A percentile compares a stretch with the other conserved stretches of the same genome.
These are phyloP conservation scores for Panurus biarmicus DNA, from an alignment of 2,113 vertebrate genomes.

Conservation along the genomic window DNA sequence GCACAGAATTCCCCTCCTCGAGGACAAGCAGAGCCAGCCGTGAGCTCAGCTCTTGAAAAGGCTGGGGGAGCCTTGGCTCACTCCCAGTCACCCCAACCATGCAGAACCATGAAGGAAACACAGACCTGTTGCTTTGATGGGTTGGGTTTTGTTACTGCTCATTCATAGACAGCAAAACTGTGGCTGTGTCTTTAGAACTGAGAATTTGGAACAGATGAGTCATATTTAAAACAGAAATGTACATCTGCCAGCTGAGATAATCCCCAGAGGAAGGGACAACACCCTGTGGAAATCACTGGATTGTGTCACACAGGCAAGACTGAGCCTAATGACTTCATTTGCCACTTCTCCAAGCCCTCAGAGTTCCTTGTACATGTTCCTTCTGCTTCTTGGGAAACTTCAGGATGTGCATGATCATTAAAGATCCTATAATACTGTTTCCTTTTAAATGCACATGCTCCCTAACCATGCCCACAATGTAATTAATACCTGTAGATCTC, in stretches of 20 bases:
- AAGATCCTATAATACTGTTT: background rate
- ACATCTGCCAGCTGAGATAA: background rate
- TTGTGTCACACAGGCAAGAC: background rate
- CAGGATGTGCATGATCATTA: background rate
- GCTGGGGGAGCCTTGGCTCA: background rate
- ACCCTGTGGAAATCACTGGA: background rate
- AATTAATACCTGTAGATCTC: background rate
- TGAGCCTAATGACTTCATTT: background rate
- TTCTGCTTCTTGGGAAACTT: background rate
- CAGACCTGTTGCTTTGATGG: background rate
- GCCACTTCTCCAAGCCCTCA: background rate
- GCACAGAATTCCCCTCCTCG: background rate
- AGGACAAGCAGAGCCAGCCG: background rate
- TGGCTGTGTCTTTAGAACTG: background rate
- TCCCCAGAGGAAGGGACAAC: background rate
- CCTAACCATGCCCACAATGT: background rate
- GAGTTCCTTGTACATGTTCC: background rate
- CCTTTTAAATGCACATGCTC: background rate
- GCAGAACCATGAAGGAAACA: background rate
- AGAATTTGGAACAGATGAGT: background rate
- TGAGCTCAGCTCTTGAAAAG: background rate
- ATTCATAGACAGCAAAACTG: background rate
- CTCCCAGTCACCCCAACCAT: background rate
- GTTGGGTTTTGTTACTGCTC: rapidly evolving
- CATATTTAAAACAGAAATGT: background rate